phyloP scores from a whole-genome alignment of 2,113 vertebrate genomes.

The Leucoraja erinaceus region DNA sequence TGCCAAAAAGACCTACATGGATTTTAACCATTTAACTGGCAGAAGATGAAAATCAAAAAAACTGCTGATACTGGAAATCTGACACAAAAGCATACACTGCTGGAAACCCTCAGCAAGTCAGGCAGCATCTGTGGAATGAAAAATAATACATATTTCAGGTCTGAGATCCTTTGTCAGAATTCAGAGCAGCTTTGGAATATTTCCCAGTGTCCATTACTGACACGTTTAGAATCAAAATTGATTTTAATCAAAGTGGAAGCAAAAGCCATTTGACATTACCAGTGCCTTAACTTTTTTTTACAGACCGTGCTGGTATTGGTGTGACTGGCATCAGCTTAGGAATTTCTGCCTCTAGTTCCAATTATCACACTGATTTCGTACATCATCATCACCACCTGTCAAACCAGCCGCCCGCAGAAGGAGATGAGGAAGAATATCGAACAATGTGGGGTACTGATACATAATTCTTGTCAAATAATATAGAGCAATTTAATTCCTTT shows the following conservation, averaged over 20 bases:
- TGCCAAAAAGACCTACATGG: background rate
- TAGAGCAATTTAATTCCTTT: background rate
- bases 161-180: background rate
- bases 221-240: constrained; percentile 18
- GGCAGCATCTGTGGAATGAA: too few species aligned
- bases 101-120: too few species aligned
- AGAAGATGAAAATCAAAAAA: background rate
- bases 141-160: too few species aligned
- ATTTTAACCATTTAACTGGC: background rate
- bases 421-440: constrained; percentile 30
- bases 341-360: constrained; percentile 30
- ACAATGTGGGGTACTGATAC: constrained; percentile 33
- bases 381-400: constrained; percentile 25
- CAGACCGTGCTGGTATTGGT: constrained; percentile 33
- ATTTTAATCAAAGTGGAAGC: background rate
- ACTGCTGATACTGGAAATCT: too few species aligned
- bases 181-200: background rate
- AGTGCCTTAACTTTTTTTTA: background rate
- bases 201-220: background rate
- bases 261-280: background rate
- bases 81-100: too few species aligned
- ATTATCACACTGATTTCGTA: constrained; percentile 13
- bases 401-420: constrained; percentile 17
- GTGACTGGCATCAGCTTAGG: constrained; percentile 38
- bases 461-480: background rate